phyloP scores from a whole-genome alignment of 2,888 invertebrate genomes.

The Leucophenga montana region DNA sequence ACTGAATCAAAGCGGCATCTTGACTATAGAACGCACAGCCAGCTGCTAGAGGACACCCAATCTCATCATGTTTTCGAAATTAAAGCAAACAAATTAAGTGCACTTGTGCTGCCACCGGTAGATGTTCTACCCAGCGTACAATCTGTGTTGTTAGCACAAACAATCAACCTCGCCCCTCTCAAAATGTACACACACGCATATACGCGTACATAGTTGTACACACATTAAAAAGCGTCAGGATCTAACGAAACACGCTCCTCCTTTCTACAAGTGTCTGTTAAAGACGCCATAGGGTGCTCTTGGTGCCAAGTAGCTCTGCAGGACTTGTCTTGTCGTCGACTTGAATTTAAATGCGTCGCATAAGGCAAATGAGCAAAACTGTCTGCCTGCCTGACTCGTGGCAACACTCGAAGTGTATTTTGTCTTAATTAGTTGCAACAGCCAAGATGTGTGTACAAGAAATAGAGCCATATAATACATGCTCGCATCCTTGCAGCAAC shows the following conservation, averaged over 20 bases:
- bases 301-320: neutral
- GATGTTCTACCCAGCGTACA: neutral
- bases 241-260: no score
- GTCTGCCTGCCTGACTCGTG: constrained; percentile 11
- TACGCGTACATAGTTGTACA: no score
- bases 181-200: neutral
- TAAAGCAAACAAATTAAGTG: constrained; percentile 69
- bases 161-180: neutral
- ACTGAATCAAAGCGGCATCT: neutral
- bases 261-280: neutral
- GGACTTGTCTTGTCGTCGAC: neutral
- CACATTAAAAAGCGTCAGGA: no score
- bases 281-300: neutral
- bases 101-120: constrained; percentile 50
- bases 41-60: neutral
- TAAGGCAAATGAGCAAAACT: constrained; percentile 49
- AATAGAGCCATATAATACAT: constrained; percentile 25
- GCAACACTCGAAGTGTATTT: constrained; percentile 49
- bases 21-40: constrained; percentile 22
- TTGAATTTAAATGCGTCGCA: constrained; percentile 19
- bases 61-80: constrained; percentile 63
- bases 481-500: constrained; percentile 29
- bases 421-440: constrained; percentile 62
- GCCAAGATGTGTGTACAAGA: constrained; percentile 25
- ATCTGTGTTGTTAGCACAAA: no score